A percentile compares a stretch with the other conserved stretches of the same genome.
Evolutionary conservation across 2,113 vertebrate species (phyloP).

Genomic region (Eolophus roseicapilla): DNA sequence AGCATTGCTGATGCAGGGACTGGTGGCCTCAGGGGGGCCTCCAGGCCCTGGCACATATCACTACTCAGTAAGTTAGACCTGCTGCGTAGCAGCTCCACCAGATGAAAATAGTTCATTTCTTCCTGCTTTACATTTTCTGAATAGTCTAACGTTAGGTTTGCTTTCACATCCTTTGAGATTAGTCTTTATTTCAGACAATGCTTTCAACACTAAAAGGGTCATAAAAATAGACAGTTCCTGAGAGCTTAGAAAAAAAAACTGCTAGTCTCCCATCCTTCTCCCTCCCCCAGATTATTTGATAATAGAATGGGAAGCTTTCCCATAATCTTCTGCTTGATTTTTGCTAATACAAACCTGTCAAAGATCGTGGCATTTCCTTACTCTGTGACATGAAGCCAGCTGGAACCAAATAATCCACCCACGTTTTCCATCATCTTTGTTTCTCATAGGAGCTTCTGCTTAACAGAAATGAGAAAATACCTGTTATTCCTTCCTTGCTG

Average conservation of each 20-base stretch:
- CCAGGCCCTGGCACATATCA: background rate
- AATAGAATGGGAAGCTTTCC: slow-evolving; percentile 60
- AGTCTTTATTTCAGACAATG: slow-evolving; percentile 59
- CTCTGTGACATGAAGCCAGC: slow-evolving; percentile 54
- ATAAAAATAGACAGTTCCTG: slow-evolving; percentile 56
- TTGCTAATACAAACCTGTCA: slow-evolving; percentile 63
- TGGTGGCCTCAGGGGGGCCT: rapidly evolving
- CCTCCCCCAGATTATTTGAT: slow-evolving; percentile 60
- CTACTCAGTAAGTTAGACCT: background rate
- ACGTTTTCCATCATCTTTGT: slow-evolving; percentile 35
- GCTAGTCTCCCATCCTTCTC: slow-evolving; percentile 30
- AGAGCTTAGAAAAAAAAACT: slow-evolving; percentile 56
- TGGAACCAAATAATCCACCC: slow-evolving; percentile 54
- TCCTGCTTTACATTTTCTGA: slow-evolving; percentile 45
- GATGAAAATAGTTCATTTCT: background rate
- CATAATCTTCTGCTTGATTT: slow-evolving; percentile 57
- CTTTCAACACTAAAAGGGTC: slow-evolving; percentile 58
- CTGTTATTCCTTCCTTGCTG: slow-evolving; percentile 24
- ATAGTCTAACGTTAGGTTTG: slow-evolving; percentile 27
- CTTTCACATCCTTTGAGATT: slow-evolving; percentile 44
- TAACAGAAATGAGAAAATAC: slow-evolving; percentile 31
- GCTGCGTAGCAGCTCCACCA: background rate
- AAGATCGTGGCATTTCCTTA: slow-evolving; percentile 36
- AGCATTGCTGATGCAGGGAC: background rate
- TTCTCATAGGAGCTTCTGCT: slow-evolving; percentile 37